A percentile compares a stretch with the other conserved stretches of the same genome.
phyloP scores from a whole-genome alignment of 2,888 invertebrate species.

The Miltochrista miniata region DNA sequence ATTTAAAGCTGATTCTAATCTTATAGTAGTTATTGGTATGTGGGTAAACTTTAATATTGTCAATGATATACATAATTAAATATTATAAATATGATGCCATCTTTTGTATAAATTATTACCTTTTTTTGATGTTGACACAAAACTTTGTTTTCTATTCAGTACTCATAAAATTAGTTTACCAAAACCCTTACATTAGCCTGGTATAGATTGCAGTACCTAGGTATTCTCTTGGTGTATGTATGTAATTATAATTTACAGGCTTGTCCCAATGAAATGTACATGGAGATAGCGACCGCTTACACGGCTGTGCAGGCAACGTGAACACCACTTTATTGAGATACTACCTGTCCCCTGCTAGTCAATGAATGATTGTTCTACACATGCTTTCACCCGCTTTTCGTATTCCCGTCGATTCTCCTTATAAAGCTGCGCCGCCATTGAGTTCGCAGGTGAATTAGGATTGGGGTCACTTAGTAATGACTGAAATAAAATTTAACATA shows the following conservation, averaged over 20 bases:
- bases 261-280: constrained; percentile 73
- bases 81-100: constrained; percentile 22
- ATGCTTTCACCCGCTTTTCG: constrained; percentile 99
- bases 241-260: constrained; percentile 50
- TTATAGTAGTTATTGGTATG: constrained; percentile 41
- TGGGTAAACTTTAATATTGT: constrained; percentile 40
- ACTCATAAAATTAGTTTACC: constrained; percentile 41
- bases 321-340: constrained; percentile 56
- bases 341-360: constrained; percentile 86
- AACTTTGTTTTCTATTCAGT: constrained; percentile 37
- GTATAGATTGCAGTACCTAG: constrained; percentile 31
- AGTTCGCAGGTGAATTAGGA: constrained; percentile 99
- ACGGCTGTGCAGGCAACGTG: constrained; percentile 46
- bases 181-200: constrained; percentile 43
- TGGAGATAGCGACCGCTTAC: constrained; percentile 56
- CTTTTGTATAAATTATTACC: constrained; percentile 26
- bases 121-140: constrained; percentile 40
- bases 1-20: constrained; percentile 31
- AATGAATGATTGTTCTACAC: constrained; percentile 99
- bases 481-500: constrained; percentile 84
- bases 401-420: constrained; percentile 99
- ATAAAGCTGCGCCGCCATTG: constrained; percentile 99
- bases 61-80: constrained; percentile 31
- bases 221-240: constrained; percentile 37
- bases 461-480: constrained; percentile 99